These are phyloP conservation scores for Globodera rostochiensis DNA, from an alignment of 1,140 invertebrate species.

Conservation along the genomic window DNA sequence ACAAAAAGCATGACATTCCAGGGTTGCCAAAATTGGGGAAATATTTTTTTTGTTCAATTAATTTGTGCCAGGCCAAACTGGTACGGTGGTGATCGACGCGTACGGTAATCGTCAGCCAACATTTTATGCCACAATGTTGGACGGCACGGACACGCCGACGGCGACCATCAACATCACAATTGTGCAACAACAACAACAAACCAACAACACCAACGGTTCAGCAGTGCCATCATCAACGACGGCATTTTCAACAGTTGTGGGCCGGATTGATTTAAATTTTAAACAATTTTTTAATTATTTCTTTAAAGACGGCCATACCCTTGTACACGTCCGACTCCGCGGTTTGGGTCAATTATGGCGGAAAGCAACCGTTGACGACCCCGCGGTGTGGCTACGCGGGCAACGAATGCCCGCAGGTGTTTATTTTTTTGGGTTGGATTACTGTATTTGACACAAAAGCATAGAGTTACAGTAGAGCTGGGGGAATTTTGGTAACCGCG, in stretches of 20 bases:
- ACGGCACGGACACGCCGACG: constrained; percentile 16
- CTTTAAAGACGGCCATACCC: neutral
- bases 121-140: constrained; percentile 33
- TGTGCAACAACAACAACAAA: neutral
- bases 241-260: neutral
- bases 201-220: neutral
- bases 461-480: too few species aligned
- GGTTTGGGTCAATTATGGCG: constrained; percentile 34
- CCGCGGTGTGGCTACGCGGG: constrained; percentile 40
- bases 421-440: constrained; percentile 10
- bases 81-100: constrained; percentile 38
- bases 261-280: neutral
- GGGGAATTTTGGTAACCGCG: too few species aligned
- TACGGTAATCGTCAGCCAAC: constrained; percentile 46
- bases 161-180: constrained; percentile 19
- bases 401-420: constrained; percentile 35
- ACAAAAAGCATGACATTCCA: constrained; percentile 7
- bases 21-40: neutral
- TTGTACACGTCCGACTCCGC: neutral
- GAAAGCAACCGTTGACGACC: constrained; percentile 21
- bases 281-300: neutral
- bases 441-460: neutral
- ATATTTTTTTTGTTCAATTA: neutral
- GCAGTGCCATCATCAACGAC: neutral
- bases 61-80: constrained; percentile 38